Conservation (phyloP, 1,140 invertebrate species). For the Apis florea region DNA sequence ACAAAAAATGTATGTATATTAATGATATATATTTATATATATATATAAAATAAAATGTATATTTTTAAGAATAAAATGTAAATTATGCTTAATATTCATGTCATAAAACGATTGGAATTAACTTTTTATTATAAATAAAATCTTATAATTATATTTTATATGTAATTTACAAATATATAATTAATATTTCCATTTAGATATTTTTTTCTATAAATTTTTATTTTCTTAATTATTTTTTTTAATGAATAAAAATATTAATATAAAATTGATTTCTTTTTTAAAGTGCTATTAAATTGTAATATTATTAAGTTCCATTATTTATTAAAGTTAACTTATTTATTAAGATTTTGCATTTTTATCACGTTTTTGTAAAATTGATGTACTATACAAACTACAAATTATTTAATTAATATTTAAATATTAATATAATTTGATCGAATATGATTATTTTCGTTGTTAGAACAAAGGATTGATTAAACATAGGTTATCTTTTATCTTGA, state of each 20-base stretch:
- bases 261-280: background rate
- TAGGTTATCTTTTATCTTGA: conserved; percentile 20
- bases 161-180: background rate
- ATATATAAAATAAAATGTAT: background rate
- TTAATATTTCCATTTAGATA: background rate
- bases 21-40: background rate
- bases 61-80: background rate
- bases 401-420: background rate
- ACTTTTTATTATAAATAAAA: background rate
- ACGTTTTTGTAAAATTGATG: background rate
- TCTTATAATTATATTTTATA: background rate
- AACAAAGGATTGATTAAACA: conserved; percentile 18
- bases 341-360: background rate
- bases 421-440: background rate
- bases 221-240: background rate
- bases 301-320: background rate
- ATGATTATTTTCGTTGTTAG: conserved; percentile 4
- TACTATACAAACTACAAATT: background rate
- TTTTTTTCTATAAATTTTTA: background rate
- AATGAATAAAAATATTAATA: background rate
- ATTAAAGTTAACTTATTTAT: background rate
- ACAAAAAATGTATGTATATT: background rate
- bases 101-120: background rate
- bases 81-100: background rate
- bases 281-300: background rate